phyloP scores from a whole-genome alignment of 2,113 vertebrate genomes.

The rabbit (Oryctolagus cuniculus) region mOryCun1.1 NC_091437.1:21801501-21802000 shows the following conservation, averaged over 20 bases:
- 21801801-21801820: too few relatives aligned
- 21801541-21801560: conserved; percentile 83
- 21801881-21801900: too few relatives aligned
- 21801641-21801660: not conserved
- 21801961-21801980: not conserved
- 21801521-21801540: conserved; percentile 82
- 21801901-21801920: not conserved
- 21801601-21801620: conserved; percentile 50
- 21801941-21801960: too few relatives aligned
- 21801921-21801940: too few relatives aligned
- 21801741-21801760: too few relatives aligned
- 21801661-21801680: not conserved
- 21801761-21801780: too few relatives aligned
- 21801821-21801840: too few relatives aligned
- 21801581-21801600: conserved; percentile 84
- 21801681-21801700: not conserved
- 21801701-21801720: not conserved
- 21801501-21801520: conserved; percentile 82
- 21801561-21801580: conserved; percentile 80
- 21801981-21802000: not conserved
- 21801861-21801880: too few relatives aligned
- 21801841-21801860: too few relatives aligned
- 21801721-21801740: not conserved
- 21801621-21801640: not conserved
- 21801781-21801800: too few relatives aligned